Evolutionary conservation across 92 coral and sea anemone genomes (phyloP).

Genomic region (Pocillopora meandrina): DNA sequence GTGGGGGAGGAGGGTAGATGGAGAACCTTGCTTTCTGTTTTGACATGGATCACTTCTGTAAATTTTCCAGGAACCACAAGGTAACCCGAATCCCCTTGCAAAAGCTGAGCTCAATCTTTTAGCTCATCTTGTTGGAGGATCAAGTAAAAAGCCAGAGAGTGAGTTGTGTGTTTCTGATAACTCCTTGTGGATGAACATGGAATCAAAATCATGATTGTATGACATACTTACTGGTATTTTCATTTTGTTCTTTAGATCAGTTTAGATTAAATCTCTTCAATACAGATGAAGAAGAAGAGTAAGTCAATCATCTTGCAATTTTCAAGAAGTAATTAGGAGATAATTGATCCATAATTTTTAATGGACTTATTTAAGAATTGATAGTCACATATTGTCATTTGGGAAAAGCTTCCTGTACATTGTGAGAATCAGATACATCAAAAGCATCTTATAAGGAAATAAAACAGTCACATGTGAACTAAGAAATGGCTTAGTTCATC

Average conservation of each 20-base stretch:
- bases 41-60: too few relatives aligned
- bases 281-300: conserved; percentile 99
- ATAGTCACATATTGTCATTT: too few relatives aligned
- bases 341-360: too few relatives aligned
- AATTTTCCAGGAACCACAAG: conserved; percentile 53
- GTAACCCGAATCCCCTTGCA: conserved; percentile 84
- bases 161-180: background rate
- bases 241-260: conserved; percentile 51
- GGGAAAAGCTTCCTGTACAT: too few relatives aligned
- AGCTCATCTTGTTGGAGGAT: conserved; percentile 89
- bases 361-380: too few relatives aligned
- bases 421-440: too few relatives aligned
- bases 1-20: too few relatives aligned
- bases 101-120: conserved; percentile 95
- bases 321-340: too few relatives aligned
- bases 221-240: background rate
- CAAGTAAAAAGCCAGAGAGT: conserved; percentile 57
- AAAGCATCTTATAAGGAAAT: too few relatives aligned
- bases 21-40: background rate
- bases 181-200: background rate
- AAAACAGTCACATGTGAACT: too few relatives aligned
- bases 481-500: too few relatives aligned
- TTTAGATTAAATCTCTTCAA: conserved; percentile 91
- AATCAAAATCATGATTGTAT: background rate
- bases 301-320: conserved; percentile 30